These are phyloP conservation scores for Lordiphosa collinella DNA, from an alignment of 1,140 invertebrate genomes.

Conservation along the genomic window DNA sequence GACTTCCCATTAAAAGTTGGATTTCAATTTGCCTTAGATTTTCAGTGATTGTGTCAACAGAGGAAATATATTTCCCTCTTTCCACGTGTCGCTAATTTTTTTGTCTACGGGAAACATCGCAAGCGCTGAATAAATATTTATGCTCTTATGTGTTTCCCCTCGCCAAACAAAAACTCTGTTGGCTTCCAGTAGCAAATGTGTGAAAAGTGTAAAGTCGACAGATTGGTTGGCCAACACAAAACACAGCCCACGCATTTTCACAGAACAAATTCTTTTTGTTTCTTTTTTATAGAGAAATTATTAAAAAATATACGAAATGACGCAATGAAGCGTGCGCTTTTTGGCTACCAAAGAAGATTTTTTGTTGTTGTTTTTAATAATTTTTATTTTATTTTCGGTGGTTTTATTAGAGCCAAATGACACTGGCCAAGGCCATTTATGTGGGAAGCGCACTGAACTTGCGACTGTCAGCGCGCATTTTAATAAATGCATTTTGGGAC, in stretches of 20 bases:
- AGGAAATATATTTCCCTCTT: background rate
- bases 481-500: slow-evolving; percentile 64
- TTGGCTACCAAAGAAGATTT: slow-evolving; percentile 14
- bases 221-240: slow-evolving; percentile 21
- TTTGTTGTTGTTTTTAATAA: background rate
- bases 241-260: slow-evolving; percentile 45
- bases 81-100: slow-evolving; percentile 10
- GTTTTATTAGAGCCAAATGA: slow-evolving; percentile 21
- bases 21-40: slow-evolving; percentile 55
- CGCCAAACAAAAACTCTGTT: slow-evolving; percentile 11
- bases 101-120: slow-evolving; percentile 29
- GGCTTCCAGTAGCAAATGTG: slow-evolving; percentile 50
- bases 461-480: slow-evolving; percentile 50
- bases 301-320: slow-evolving; percentile 29
- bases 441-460: slow-evolving; percentile 14
- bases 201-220: slow-evolving; percentile 39
- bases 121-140: slow-evolving; percentile 58
- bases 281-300: slow-evolving; percentile 17
- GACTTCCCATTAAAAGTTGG: slow-evolving; percentile 39
- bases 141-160: slow-evolving; percentile 31
- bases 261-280: slow-evolving; percentile 27
- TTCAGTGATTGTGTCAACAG: slow-evolving; percentile 56
- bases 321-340: slow-evolving; percentile 30
- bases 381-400: slow-evolving; percentile 12
- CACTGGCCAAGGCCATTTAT: slow-evolving; percentile 62